Evolutionary conservation across 2,797 vertebrate genomes (phyloP), one percentile per base, ranked within the genome.

Genomic region (Myripristis jacobus): DNA sequence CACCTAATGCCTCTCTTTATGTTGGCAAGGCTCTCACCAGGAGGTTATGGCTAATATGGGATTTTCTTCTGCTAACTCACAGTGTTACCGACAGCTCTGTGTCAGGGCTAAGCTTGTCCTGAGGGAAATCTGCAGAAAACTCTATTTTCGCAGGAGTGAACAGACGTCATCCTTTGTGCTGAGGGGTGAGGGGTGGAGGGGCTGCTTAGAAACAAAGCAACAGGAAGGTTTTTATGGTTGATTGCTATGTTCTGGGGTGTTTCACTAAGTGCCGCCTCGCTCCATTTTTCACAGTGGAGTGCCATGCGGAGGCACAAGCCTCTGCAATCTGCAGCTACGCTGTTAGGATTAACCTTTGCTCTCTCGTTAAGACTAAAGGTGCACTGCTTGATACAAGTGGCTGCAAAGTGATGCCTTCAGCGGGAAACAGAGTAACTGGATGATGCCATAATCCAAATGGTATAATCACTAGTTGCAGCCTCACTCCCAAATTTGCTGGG

Each of bases 201-300:
- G 18, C 21, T 0, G 63, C 78, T 86, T 79, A 83, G 77, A 88
- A 83, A 84, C 77, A 22, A 77, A 85, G 87, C 82, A 90, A 84
- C 87, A 87, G 87, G 82, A 85, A 63, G 81, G 70, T 76, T 87
- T 84, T 87, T 78, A 73, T 77, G 82, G 80, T 73, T 91, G 91
- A 92, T 93, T 92, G 89, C 89, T 67, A 73, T 75, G 82, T 91
- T 91, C 88, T 87, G 67, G 80, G 77, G 70, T 75, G 83, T 87
- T 86, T 80, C 83, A 61, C 81, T 88, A 86, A 90, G 84, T 88
- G 87, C 83, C 75, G 64, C 77, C 70, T 74, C 55, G 3, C 70
- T 81, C 73, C 64, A 84, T 83, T 86, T 88, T 88, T 85, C 86
- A 82, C 85, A 77, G 82, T 76, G 65, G 73, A 88, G 87, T 82